These are phyloP conservation scores for Enoplosus armatus DNA, from an alignment of 2,797 vertebrate species.

Conservation along the genomic window DNA sequence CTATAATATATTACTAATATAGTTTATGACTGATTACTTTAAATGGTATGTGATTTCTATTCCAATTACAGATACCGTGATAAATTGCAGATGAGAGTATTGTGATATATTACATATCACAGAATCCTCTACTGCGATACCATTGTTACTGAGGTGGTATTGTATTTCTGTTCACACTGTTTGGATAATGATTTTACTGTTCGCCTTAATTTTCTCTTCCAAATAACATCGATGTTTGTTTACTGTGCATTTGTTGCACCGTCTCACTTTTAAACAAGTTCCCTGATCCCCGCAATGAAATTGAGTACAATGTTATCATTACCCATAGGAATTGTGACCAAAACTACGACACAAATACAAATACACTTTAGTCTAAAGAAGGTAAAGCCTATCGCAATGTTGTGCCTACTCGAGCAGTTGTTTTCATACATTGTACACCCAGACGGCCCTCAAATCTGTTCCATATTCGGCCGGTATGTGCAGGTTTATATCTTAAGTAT, in stretches of 20 bases:
- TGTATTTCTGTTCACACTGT: too few species aligned
- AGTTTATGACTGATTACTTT: too few species aligned
- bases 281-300: neutral
- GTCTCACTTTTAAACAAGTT: neutral
- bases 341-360: neutral
- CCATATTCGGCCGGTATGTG: constrained; percentile 42
- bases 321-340: neutral
- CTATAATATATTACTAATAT: too few species aligned
- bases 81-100: too few species aligned
- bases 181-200: neutral
- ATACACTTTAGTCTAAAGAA: neutral
- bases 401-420: neutral
- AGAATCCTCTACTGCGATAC: too few species aligned
- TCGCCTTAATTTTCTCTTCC: neutral
- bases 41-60: too few species aligned
- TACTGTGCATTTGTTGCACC: neutral
- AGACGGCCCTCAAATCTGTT: constrained; percentile 42
- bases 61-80: too few species aligned
- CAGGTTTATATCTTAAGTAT: constrained; percentile 62
- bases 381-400: neutral
- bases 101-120: too few species aligned
- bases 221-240: neutral
- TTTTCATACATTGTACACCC: constrained; percentile 25
- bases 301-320: neutral
- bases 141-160: too few species aligned